These are phyloP conservation scores for Malurus cyaneus DNA, from an alignment of 2,113 vertebrate species.

Conservation along the genomic window DNA sequence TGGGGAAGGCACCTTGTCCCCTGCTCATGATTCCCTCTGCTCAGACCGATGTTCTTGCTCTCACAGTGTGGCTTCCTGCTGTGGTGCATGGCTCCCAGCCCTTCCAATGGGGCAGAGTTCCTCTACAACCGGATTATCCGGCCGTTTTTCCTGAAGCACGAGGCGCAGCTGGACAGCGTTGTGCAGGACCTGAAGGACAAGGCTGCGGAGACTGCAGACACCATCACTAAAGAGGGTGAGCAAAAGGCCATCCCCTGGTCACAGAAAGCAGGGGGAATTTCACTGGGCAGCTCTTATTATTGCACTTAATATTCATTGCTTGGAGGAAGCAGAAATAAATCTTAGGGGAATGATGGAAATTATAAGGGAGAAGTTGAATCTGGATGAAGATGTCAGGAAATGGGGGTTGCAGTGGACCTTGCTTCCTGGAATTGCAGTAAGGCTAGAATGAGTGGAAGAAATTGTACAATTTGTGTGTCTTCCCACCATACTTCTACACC, in stretches of 20 bases:
- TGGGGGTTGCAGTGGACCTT: neutral
- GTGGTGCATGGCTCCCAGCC: slow-evolving; percentile 95
- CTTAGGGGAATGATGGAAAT: neutral
- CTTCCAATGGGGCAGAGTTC: slow-evolving; percentile 85
- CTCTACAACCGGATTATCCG: slow-evolving; percentile 89
- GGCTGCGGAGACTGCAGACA: slow-evolving; percentile 88
- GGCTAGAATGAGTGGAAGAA: neutral
- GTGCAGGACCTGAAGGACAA: slow-evolving; percentile 90
- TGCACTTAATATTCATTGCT: neutral
- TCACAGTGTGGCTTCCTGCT: slow-evolving; percentile 89
- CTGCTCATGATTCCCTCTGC: neutral
- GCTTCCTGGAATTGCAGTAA: neutral
- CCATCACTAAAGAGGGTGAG: slow-evolving; percentile 90
- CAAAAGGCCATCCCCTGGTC: neutral
- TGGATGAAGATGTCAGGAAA: neutral
- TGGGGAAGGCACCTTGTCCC: neutral
- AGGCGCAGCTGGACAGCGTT: slow-evolving; percentile 81
- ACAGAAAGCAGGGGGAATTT: neutral
- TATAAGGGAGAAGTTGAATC: neutral
- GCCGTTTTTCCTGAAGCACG: slow-evolving; percentile 90
- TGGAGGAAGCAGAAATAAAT: neutral
- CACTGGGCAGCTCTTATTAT: neutral
- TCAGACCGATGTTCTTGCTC: neutral
- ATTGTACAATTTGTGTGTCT: neutral
- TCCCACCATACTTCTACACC: neutral